Conservation (phyloP, 2,113 vertebrate species). For the Pogona vitticeps region DNA sequence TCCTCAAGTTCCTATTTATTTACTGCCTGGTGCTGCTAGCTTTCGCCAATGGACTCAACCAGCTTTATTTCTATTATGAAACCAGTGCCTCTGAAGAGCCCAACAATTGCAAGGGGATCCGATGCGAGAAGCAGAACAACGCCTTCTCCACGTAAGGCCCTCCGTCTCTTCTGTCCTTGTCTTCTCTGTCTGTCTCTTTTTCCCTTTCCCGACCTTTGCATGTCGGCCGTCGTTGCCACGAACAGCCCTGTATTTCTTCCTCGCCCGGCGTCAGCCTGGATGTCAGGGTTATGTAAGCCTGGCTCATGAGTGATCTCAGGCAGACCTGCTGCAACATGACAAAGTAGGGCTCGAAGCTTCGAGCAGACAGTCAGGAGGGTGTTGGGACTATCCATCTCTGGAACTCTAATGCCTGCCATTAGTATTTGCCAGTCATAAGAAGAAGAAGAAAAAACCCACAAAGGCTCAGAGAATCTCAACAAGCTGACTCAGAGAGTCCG, state of each 20-base stretch:
- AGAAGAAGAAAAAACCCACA: neutral
- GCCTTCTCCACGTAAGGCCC: slow-evolving; percentile 95
- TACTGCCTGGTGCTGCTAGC: slow-evolving; percentile 97
- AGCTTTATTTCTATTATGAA: slow-evolving; percentile 98
- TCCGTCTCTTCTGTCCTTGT: slow-evolving; percentile 30
- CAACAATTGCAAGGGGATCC: slow-evolving; percentile 96
- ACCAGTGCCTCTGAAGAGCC: slow-evolving; percentile 94
- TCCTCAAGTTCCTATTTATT: slow-evolving; percentile 99
- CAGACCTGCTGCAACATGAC: slow-evolving; percentile 44
- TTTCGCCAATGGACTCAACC: slow-evolving; percentile 95
- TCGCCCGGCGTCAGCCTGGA: neutral
- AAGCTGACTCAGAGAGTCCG: neutral
- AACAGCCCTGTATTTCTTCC: slow-evolving; percentile 26
- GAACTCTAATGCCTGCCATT: neutral
- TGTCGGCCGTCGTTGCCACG: neutral
- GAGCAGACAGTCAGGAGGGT: no score
- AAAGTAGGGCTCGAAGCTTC: neutral
- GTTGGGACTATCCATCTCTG: neutral
- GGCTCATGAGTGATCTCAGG: slow-evolving; percentile 20
- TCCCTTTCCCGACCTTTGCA: neutral
- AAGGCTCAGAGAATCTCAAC: neutral
- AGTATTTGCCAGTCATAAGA: neutral
- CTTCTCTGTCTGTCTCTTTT: neutral
- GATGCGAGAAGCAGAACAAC: slow-evolving; percentile 97
- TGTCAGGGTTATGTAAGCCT: neutral